phyloP scores from a whole-genome alignment of 2,888 invertebrate species.

The Gibbula magus region DNA sequence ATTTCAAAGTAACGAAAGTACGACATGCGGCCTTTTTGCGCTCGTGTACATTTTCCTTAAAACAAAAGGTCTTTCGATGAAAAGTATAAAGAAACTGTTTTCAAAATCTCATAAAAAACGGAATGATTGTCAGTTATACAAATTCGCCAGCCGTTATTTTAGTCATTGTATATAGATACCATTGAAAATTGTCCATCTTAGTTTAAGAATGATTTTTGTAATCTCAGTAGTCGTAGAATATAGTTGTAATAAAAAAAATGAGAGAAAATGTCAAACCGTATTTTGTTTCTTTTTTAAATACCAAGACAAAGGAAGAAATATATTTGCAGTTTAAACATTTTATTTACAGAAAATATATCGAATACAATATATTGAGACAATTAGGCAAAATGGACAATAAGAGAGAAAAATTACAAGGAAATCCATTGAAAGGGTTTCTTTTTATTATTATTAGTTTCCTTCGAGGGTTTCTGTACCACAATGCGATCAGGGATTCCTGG shows the following conservation, averaged over 20 bases:
- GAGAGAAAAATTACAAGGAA: neutral
- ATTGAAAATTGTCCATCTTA: neutral
- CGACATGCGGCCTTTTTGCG: constrained; percentile 8
- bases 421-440: neutral
- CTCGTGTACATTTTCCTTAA: neutral
- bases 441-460: neutral
- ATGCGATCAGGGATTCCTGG: neutral
- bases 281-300: too few relatives aligned
- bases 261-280: too few relatives aligned
- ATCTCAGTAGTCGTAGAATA: too few relatives aligned
- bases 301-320: too few relatives aligned
- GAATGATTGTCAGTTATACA: neutral
- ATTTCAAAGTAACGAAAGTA: neutral
- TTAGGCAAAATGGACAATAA: neutral
- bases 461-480: neutral
- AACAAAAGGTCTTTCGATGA: neutral
- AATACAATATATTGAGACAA: neutral
- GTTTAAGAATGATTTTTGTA: neutral
- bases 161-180: neutral
- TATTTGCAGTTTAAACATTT: neutral
- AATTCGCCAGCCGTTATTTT: neutral
- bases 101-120: neutral
- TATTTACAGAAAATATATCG: neutral
- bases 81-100: neutral
- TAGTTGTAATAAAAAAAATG: too few relatives aligned